These are phyloP conservation scores for Spilosoma lubricipeda DNA, from an alignment of 2,888 invertebrate species.

Conservation along the genomic window DNA sequence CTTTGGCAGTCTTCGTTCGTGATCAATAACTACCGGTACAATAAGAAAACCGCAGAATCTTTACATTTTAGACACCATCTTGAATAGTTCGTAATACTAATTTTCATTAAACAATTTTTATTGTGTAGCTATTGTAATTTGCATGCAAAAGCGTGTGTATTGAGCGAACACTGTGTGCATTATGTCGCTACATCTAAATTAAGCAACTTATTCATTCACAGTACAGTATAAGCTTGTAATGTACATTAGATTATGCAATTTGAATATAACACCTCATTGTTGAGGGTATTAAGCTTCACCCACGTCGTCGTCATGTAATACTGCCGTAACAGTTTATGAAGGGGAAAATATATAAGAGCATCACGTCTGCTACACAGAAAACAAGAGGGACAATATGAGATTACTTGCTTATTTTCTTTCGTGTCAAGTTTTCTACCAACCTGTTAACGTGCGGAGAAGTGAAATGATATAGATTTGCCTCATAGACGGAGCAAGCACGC, in stretches of 20 bases:
- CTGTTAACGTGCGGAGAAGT: background rate
- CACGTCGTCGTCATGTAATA: slow-evolving; percentile 20
- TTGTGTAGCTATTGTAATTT: background rate
- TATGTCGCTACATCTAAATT: background rate
- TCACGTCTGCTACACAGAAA: slow-evolving; percentile 8
- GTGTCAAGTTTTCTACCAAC: too few species aligned
- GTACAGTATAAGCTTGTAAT: background rate
- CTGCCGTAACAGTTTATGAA: slow-evolving; percentile 20
- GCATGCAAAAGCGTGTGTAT: background rate
- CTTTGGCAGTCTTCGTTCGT: slow-evolving; percentile 1
- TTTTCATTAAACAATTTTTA: background rate
- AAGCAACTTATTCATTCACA: background rate
- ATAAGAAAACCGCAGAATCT: slow-evolving; percentile 4
- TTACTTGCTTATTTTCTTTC: background rate
- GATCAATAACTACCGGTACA: slow-evolving; percentile 19
- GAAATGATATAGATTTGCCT: background rate
- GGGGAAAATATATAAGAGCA: slow-evolving; percentile 13
- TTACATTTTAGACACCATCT: background rate
- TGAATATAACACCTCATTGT: slow-evolving; percentile 28
- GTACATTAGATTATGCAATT: slow-evolving; percentile 28
- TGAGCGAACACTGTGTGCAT: background rate
- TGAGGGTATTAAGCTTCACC: slow-evolving; percentile 25
- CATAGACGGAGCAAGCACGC: background rate
- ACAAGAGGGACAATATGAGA: background rate
- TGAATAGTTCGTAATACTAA: background rate